A percentile compares a stretch with the other conserved stretches of the same genome.
Evolutionary conservation across 92 coral and sea anemone genomes (phyloP).

Genomic region (Zoanthus sociatus): DNA sequence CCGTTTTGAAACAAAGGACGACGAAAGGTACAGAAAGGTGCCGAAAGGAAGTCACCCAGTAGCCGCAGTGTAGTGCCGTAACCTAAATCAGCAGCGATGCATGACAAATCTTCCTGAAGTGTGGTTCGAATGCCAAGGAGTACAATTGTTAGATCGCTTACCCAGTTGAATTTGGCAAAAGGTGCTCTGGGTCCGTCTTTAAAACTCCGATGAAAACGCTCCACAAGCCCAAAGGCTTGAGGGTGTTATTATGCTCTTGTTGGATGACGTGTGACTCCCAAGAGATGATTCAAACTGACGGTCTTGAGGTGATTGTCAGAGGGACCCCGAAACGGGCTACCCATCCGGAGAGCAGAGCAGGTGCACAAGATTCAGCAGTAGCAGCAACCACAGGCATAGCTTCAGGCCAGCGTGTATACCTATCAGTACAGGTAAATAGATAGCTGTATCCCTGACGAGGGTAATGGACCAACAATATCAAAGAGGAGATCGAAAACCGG

Average conservation of each 20-base stretch:
- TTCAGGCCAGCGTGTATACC: slow-evolving; percentile 40
- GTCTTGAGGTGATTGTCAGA: slow-evolving; percentile 46
- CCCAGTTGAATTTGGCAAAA: slow-evolving; percentile 28
- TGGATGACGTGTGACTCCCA: slow-evolving; percentile 57
- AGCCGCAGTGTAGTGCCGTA: slow-evolving; percentile 49
- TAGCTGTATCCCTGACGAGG: slow-evolving; percentile 41
- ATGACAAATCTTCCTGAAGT: slow-evolving; percentile 42
- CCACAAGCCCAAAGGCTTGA: slow-evolving; percentile 56
- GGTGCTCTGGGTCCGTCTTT: slow-evolving; percentile 51
- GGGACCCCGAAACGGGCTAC: slow-evolving; percentile 45
- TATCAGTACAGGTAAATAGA: slow-evolving; percentile 33
- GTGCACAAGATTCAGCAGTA: slow-evolving; percentile 21
- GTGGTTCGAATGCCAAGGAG: slow-evolving; percentile 41
- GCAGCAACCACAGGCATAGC: too few relatives aligned
- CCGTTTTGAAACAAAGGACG: neutral
- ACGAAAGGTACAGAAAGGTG: slow-evolving; percentile 34
- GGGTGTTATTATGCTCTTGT: slow-evolving; percentile 73
- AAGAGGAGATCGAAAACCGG: slow-evolving; percentile 25
- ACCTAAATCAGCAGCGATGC: slow-evolving; percentile 56
- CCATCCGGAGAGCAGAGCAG: slow-evolving; percentile 26
- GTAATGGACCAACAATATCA: slow-evolving; percentile 42
- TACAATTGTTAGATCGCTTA: slow-evolving; percentile 40
- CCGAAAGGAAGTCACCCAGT: slow-evolving; percentile 60
- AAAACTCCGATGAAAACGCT: slow-evolving; percentile 61
- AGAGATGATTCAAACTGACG: slow-evolving; percentile 60